Evolutionary conservation across 2,888 invertebrate species (phyloP).

Genomic region (Drosophila anomalata): DNA sequence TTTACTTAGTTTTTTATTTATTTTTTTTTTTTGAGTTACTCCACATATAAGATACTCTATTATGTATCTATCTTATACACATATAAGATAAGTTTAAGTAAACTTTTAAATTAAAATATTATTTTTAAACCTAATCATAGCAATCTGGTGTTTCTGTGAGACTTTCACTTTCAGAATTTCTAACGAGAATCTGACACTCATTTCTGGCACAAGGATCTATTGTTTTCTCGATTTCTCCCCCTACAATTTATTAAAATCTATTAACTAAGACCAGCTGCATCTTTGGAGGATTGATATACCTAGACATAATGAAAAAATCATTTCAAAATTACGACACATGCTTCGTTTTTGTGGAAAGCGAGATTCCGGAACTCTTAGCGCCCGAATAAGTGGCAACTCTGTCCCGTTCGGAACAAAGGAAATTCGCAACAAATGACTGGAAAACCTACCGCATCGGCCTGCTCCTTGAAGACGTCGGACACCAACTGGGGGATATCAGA

Average conservation of each 20-base stretch:
- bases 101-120: no score
- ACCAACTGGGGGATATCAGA: conserved; percentile 63
- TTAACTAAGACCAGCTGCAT: neutral
- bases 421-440: neutral
- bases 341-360: neutral
- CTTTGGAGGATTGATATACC: neutral
- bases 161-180: neutral
- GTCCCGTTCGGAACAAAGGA: conserved; percentile 2
- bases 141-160: neutral
- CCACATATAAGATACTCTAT: no score
- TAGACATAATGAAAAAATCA: neutral
- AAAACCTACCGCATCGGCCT: conserved; percentile 76
- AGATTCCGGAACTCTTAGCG: neutral
- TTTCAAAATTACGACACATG: neutral
- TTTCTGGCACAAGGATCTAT: neutral
- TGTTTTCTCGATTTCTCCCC: neutral
- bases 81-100: no score
- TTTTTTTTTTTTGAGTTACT: neutral
- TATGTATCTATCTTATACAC: no score
- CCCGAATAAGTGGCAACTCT: neutral
- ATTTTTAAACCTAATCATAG: neutral
- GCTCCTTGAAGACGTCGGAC: conserved; percentile 76
- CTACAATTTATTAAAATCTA: neutral
- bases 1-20: neutral
- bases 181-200: neutral